These are phyloP conservation scores for Catharus fuscescens DNA, from an alignment of 2,113 vertebrate species.

Conservation along the genomic window DNA sequence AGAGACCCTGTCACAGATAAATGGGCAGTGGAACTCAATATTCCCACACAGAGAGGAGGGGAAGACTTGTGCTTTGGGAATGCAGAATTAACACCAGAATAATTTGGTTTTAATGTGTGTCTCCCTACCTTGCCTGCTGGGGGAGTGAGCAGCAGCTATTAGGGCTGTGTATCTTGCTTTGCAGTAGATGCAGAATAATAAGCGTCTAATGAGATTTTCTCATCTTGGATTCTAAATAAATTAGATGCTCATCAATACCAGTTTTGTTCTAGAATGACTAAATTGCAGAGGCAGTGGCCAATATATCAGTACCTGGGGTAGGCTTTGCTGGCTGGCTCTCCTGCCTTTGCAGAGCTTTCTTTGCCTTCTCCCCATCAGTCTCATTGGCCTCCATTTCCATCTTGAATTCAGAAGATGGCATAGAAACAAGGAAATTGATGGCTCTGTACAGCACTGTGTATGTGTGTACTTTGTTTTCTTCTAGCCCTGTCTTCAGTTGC, in stretches of 20 bases:
- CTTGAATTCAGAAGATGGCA: background rate
- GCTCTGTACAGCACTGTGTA: background rate
- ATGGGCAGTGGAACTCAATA: background rate
- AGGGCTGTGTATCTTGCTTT: background rate
- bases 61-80: background rate
- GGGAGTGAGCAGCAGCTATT: background rate
- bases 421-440: background rate
- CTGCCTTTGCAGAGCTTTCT: background rate
- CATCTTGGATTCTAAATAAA: slow-evolving; percentile 4
- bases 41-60: background rate
- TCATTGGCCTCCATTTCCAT: background rate
- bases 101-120: background rate
- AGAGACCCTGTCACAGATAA: background rate
- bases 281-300: background rate
- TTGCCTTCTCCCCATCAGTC: background rate
- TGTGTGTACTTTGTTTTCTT: background rate
- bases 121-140: background rate
- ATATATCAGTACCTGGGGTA: background rate
- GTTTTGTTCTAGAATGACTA: background rate
- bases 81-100: background rate
- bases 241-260: background rate
- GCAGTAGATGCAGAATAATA: background rate
- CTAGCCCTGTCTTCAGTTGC: background rate
- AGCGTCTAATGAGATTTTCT: background rate
- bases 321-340: background rate